Percentiles rank a stretch among this genome's conserved stretches.
Evolutionary conservation across 2,888 invertebrate species (phyloP).

Genomic region (Coremacera marginata): DNA sequence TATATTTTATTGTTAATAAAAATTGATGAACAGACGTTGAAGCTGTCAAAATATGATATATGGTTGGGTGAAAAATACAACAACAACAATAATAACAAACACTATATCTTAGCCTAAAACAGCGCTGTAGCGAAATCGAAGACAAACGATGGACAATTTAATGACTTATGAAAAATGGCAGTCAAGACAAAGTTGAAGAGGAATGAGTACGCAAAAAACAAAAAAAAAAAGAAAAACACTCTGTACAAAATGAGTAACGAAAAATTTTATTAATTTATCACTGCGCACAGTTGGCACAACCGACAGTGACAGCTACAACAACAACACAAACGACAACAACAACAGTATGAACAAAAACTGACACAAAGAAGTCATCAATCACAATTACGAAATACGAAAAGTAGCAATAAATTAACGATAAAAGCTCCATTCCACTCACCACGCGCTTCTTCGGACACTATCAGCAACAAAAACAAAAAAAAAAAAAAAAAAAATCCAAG

Average conservation of each 20-base stretch:
- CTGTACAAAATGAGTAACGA: conserved; percentile 27
- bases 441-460: not conserved
- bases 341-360: conserved; percentile 33
- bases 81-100: conserved; percentile 43
- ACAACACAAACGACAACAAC: conserved; percentile 31
- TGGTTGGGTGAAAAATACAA: conserved; percentile 49
- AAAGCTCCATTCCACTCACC: conserved; percentile 57
- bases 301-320: conserved; percentile 45
- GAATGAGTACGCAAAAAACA: conserved; percentile 5
- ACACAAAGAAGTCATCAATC: conserved; percentile 63
- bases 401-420: conserved; percentile 64
- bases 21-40: conserved; percentile 65
- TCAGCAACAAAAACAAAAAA: not conserved
- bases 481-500: not conserved
- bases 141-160: conserved; percentile 44
- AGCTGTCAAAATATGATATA: conserved; percentile 64
- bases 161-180: conserved; percentile 51
- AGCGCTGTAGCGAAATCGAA: not conserved
- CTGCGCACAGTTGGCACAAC: conserved; percentile 50
- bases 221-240: conserved; percentile 8
- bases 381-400: conserved; percentile 65
- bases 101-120: conserved; percentile 33
- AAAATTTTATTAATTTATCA: conserved; percentile 62
- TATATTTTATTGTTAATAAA: conserved; percentile 58
- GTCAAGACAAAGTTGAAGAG: conserved; percentile 11